These are phyloP conservation scores for Decapterus maruadsi DNA, from an alignment of 2,797 vertebrate species.

Conservation along the genomic window DNA sequence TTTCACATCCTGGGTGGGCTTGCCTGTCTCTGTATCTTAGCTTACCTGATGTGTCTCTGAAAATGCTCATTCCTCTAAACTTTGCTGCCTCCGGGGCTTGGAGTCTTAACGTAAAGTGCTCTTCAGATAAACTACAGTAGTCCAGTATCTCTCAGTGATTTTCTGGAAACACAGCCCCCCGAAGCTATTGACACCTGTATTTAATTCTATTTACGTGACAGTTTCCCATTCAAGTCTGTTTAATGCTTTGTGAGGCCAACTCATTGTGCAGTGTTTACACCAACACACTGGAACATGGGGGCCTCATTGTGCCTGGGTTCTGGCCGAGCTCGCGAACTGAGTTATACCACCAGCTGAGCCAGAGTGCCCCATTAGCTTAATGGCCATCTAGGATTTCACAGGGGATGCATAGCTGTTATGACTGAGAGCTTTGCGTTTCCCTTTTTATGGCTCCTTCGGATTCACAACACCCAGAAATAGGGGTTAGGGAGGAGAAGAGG, in stretches of 20 bases:
- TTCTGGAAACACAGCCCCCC: constrained; percentile 15
- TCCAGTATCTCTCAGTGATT: constrained; percentile 35
- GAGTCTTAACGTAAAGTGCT: background rate
- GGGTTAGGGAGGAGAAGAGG: constrained; percentile 53
- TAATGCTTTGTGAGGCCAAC: constrained; percentile 78
- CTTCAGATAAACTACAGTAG: constrained; percentile 15
- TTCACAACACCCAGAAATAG: constrained; percentile 83
- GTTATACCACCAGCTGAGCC: constrained; percentile 79
- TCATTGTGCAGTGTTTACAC: constrained; percentile 83
- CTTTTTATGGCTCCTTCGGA: constrained; percentile 86
- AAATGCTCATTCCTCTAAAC: background rate
- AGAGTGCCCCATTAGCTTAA: constrained; percentile 89
- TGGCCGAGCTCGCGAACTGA: constrained; percentile 64
- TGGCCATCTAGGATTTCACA: constrained; percentile 88
- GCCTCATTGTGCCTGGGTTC: constrained; percentile 60
- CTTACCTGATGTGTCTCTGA: background rate
- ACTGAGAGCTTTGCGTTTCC: constrained; percentile 84
- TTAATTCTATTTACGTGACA: constrained; percentile 77
- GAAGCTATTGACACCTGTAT: constrained; percentile 73
- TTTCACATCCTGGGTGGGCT: constrained; percentile 22
- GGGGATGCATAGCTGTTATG: constrained; percentile 86
- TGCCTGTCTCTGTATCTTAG: background rate
- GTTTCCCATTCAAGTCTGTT: constrained; percentile 74
- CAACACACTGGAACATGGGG: constrained; percentile 77
- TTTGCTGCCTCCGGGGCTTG: background rate